phyloP scores from a whole-genome alignment of 1,140 invertebrate species.

The Tigriopus japonicus region DNA sequence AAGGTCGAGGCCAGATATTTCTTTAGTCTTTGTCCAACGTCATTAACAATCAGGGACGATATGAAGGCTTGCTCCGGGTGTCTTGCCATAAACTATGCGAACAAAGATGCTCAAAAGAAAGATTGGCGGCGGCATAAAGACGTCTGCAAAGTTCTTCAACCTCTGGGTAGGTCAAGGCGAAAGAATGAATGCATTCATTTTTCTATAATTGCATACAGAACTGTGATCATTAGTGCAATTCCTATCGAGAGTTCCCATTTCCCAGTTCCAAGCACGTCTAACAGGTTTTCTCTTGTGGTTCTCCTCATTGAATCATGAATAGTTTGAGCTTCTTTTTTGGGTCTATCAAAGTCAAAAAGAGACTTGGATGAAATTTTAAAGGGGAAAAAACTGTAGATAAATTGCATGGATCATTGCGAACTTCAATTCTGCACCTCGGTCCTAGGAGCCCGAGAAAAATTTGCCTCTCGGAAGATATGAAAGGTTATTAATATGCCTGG shows the following conservation, averaged over 20 bases:
- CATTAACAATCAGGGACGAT: neutral
- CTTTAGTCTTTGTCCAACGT: slow-evolving; percentile 4
- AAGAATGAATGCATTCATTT: too few species aligned
- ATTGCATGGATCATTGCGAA: neutral
- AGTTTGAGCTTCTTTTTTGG: neutral
- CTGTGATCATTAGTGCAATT: too few species aligned
- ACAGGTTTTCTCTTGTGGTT: too few species aligned
- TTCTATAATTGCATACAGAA: too few species aligned
- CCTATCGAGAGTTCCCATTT: neutral
- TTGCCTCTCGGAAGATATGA: neutral
- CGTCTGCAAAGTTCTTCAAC: slow-evolving; percentile 1
- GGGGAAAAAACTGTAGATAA: too few species aligned
- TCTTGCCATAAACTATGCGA: neutral
- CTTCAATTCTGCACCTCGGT: neutral
- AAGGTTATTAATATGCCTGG: neutral
- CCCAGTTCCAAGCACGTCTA: too few species aligned
- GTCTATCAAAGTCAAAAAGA: too few species aligned
- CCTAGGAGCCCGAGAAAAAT: neutral
- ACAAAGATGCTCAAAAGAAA: slow-evolving; percentile 7
- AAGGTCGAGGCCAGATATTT: slow-evolving; percentile 4
- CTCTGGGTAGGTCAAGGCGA: neutral
- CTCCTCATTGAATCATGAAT: neutral
- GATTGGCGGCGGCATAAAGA: slow-evolving; percentile 6
- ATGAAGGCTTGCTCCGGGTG: slow-evolving; percentile 2
- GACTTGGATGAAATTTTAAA: too few species aligned